Evolutionary conservation across 2,888 invertebrate species (phyloP).

Genomic region (Desoria tigrina): DNA sequence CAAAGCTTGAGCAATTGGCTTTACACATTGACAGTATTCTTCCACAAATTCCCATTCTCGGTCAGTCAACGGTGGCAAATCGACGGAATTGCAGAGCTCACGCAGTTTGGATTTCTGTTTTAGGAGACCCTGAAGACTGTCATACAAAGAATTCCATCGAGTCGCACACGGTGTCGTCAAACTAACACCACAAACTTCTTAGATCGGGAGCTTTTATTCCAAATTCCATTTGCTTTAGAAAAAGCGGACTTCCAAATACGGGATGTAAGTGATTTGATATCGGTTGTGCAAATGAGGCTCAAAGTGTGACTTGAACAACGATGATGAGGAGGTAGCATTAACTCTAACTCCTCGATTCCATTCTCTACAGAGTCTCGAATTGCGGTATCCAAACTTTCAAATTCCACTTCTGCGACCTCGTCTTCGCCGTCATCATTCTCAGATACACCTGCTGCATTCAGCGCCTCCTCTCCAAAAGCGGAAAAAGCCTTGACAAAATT

Average conservation of each 20-base stretch:
- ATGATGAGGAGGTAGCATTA: neutral
- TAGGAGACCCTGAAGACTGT: neutral
- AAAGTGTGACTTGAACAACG: neutral
- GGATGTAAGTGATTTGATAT: neutral
- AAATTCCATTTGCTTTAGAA: no score
- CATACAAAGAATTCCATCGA: slow-evolving; percentile 17
- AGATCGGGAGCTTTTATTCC: no score
- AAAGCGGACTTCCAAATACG: no score
- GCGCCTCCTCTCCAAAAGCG: neutral
- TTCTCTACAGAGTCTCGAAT: neutral
- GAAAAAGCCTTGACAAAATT: no score
- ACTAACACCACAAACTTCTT: neutral
- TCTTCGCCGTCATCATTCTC: slow-evolving; percentile 3
- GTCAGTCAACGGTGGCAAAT: neutral
- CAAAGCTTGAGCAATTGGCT: slow-evolving; percentile 10
- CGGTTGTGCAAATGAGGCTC: neutral
- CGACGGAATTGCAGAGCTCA: neutral
- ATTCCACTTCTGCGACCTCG: neutral
- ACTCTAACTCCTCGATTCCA: neutral
- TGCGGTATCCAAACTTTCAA: neutral
- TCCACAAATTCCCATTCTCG: slow-evolving; percentile 3
- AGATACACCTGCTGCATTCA: neutral
- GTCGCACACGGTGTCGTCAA: neutral
- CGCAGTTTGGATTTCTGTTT: neutral
- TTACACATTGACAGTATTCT: slow-evolving; percentile 8